phyloP scores from a whole-genome alignment of 2,113 vertebrate genomes.

The Tichodroma muraria region DNA sequence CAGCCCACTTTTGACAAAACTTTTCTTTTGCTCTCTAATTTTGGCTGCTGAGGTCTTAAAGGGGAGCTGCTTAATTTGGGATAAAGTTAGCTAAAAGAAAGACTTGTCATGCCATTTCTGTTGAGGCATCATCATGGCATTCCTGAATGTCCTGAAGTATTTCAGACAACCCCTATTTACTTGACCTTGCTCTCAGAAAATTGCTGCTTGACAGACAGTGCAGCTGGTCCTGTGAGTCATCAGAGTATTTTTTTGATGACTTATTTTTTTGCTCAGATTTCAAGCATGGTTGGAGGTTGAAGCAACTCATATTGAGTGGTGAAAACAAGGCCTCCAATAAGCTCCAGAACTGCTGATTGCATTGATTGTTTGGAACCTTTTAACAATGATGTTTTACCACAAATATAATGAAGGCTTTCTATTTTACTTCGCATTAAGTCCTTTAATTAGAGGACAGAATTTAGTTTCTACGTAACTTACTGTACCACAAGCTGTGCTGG shows the following conservation, averaged over 20 bases:
- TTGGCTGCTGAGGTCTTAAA: not conserved
- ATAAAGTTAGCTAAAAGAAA: not conserved
- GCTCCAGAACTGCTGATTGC: not conserved
- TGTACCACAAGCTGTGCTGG: not conserved
- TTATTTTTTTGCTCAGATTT: not conserved
- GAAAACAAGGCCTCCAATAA: not conserved
- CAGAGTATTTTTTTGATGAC: not conserved
- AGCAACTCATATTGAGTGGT: not conserved
- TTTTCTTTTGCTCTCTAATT: not conserved
- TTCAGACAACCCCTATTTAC: not conserved
- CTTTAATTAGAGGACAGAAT: constrained; percentile 15
- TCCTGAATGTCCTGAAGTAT: not conserved
- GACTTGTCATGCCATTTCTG: not conserved
- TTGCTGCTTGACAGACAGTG: not conserved
- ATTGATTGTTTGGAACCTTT: constrained; percentile 25
- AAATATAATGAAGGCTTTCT: not conserved
- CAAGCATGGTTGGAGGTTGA: not conserved
- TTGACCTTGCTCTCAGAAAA: not conserved
- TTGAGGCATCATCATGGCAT: not conserved
- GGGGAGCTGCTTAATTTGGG: not conserved
- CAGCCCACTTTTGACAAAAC: not conserved
- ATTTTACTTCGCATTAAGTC: not conserved
- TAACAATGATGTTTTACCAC: not conserved
- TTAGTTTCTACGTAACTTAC: not conserved
- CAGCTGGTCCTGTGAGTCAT: not conserved